Conservation (phyloP, 2,113 vertebrate species). For the Pedetes capensis region DNA sequence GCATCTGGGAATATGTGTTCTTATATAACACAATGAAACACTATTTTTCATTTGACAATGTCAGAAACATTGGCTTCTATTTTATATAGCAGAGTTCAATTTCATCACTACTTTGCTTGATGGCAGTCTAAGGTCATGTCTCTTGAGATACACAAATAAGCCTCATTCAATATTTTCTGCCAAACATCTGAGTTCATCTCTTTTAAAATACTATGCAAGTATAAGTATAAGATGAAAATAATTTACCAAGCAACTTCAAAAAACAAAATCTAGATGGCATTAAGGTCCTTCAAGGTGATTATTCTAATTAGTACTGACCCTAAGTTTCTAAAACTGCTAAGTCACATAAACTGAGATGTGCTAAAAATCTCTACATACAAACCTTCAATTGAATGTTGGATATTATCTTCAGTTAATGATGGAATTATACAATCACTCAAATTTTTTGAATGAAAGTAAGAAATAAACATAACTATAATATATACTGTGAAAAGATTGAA, state of each 20-base stretch:
- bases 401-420: background rate
- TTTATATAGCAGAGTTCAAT: background rate
- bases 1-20: background rate
- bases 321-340: background rate
- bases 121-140: constrained; percentile 6
- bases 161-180: background rate
- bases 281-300: background rate
- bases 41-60: background rate
- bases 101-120: background rate
- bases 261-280: background rate
- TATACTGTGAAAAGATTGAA: background rate
- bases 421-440: background rate
- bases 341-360: background rate
- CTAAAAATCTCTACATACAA: background rate
- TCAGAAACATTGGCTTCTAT: background rate
- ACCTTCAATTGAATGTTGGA: background rate
- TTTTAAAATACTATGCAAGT: constrained; percentile 24
- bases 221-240: constrained; percentile 46
- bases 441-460: background rate
- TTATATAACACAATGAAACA: background rate
- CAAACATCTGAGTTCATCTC: background rate
- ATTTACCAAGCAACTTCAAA: background rate
- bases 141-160: constrained; percentile 16
- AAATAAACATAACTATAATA: background rate
- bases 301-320: background rate